A percentile compares a stretch with the other conserved stretches of the same genome.
These are phyloP conservation scores for Pedetes capensis DNA, from an alignment of 2,113 vertebrate genomes.

Conservation along the genomic window DNA sequence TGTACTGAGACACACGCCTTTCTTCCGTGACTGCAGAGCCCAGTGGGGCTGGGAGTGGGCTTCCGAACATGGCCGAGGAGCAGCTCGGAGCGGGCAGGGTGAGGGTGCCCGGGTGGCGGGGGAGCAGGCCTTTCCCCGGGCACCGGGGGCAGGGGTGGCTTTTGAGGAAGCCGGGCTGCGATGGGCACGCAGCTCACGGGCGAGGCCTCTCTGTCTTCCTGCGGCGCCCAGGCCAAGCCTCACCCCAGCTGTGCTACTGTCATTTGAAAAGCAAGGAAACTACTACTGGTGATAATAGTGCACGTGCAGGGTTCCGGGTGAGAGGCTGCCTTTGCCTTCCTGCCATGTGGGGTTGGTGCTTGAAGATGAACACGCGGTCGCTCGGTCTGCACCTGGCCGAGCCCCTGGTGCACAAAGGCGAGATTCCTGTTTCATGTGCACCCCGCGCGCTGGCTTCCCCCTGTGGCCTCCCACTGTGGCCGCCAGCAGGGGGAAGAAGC, in stretches of 20 bases:
- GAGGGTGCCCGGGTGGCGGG: neutral
- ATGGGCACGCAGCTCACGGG: constrained; percentile 17
- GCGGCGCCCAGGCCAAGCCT: constrained; percentile 72
- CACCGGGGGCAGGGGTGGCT: neutral
- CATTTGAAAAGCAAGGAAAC: constrained; percentile 79
- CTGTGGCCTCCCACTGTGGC: constrained; percentile 35
- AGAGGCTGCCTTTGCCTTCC: constrained; percentile 68
- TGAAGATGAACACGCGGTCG: constrained; percentile 74
- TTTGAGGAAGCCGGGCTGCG: neutral
- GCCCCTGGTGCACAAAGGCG: constrained; percentile 67
- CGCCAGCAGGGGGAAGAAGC: constrained; percentile 44
- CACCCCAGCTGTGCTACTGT: constrained; percentile 75
- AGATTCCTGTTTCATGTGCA: constrained; percentile 30
- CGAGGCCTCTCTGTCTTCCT: constrained; percentile 79
- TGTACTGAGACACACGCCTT: constrained; percentile 79
- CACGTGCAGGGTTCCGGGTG: constrained; percentile 57
- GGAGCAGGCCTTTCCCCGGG: neutral
- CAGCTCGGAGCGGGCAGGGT: neutral
- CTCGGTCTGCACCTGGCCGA: constrained; percentile 62
- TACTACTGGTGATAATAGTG: constrained; percentile 84
- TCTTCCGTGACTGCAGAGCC: constrained; percentile 62
- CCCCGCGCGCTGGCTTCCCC: too few relatives aligned
- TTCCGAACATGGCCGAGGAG: neutral
- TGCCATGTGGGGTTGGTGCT: constrained; percentile 78
- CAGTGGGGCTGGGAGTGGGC: constrained; percentile 52